Conservation (phyloP, 2,797 vertebrate genomes). For the Peromyscus aztecus region DNA sequence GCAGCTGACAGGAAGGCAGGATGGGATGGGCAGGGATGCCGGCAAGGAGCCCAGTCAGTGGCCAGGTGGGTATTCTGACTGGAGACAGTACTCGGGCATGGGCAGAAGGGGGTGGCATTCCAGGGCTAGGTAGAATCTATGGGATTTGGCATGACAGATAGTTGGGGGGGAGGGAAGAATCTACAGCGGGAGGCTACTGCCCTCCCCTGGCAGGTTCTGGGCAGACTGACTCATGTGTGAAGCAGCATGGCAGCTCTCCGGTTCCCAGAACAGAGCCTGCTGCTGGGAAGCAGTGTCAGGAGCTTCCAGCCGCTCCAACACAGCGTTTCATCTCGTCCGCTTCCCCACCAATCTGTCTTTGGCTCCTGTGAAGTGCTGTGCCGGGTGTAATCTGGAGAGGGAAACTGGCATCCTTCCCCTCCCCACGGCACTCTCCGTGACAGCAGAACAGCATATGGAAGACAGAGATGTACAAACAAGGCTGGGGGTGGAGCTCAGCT, state of each 20-base stretch:
- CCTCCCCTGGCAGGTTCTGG: slow-evolving; percentile 45
- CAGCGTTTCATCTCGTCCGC: neutral
- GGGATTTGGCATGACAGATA: neutral
- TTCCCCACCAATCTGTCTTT: neutral
- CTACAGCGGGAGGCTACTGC: slow-evolving; percentile 5
- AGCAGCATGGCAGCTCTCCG: neutral
- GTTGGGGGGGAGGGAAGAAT: neutral
- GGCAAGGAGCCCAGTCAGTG: neutral
- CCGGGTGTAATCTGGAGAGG: neutral
- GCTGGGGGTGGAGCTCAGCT: neutral
- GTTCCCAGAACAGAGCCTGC: slow-evolving; percentile 11
- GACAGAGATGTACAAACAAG: neutral
- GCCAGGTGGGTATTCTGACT: neutral
- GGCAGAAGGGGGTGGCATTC: neutral
- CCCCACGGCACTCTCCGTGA: neutral
- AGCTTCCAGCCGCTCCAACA: neutral
- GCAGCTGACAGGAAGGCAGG: neutral
- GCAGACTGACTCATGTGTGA: neutral
- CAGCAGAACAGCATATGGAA: neutral
- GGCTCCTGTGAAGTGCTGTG: neutral
- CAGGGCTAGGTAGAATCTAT: neutral
- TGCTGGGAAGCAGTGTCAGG: neutral
- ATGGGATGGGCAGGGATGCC: neutral
- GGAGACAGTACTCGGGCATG: neutral
- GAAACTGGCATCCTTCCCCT: neutral